Conservation (phyloP, 2,797 vertebrate genomes). For the Rhinophrynus dorsalis region DNA sequence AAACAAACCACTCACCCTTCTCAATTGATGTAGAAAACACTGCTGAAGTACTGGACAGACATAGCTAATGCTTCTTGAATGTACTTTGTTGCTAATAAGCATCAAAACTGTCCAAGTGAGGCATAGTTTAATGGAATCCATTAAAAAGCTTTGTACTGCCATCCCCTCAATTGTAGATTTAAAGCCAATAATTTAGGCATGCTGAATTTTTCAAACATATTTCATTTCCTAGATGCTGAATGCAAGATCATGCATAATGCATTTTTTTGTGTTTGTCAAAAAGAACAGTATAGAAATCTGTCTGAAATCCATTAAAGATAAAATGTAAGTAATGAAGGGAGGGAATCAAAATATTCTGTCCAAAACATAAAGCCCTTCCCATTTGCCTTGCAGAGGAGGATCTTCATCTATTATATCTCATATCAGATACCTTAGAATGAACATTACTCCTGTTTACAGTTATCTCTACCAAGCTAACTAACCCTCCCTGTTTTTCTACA, state of each 20-base stretch:
- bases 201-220: conserved; percentile 3
- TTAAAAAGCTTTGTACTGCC: conserved; percentile 4
- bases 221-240: not conserved
- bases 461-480: too few relatives aligned
- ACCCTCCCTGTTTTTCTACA: too few relatives aligned
- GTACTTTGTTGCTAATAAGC: conserved; percentile 18
- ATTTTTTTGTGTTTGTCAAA: conserved; percentile 11
- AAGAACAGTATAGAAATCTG: conserved; percentile 1
- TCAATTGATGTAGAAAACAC: conserved; percentile 21
- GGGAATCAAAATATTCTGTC: not conserved
- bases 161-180: not conserved
- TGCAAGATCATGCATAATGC: not conserved
- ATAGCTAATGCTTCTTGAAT: conserved; percentile 5
- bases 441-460: too few relatives aligned
- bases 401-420: too few relatives aligned
- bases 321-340: conserved; percentile 7
- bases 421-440: too few relatives aligned
- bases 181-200: conserved; percentile 13
- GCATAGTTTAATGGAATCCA: conserved; percentile 20
- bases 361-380: too few relatives aligned
- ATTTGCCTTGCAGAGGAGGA: too few relatives aligned
- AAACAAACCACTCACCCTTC: conserved; percentile 18
- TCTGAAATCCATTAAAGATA: conserved; percentile 28
- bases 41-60: conserved; percentile 4
- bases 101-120: conserved; percentile 8